phyloP scores from a whole-genome alignment of 2,888 invertebrate genomes.

The Pyralis farinalis region DNA sequence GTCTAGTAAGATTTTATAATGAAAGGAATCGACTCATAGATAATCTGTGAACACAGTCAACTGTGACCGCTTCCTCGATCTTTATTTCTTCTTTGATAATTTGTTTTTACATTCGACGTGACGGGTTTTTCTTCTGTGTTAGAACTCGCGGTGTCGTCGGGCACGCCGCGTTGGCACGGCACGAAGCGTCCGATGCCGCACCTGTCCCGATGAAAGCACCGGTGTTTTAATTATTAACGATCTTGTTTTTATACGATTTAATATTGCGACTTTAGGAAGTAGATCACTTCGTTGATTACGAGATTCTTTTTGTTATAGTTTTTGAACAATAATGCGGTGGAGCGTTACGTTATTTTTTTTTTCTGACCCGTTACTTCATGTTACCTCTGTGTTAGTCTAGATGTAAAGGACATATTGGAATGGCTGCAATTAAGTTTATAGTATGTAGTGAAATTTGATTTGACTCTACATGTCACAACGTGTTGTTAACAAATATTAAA shows the following conservation, averaged over 20 bases:
- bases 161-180: constrained; percentile 20
- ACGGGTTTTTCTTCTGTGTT: constrained; percentile 56
- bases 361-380: constrained; percentile 42
- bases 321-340: constrained; percentile 50
- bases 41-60: constrained; percentile 71
- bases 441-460: too few species aligned
- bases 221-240: constrained; percentile 70
- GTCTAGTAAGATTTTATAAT: constrained; percentile 51
- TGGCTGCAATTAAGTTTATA: constrained; percentile 12
- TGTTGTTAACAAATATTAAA: too few species aligned
- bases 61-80: constrained; percentile 77
- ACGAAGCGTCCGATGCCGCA: constrained; percentile 23
- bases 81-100: constrained; percentile 72
- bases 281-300: constrained; percentile 73
- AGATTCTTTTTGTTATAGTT: constrained; percentile 68
- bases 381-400: constrained; percentile 42
- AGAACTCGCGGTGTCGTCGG: constrained; percentile 51
- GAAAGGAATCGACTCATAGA: constrained; percentile 63
- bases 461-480: too few species aligned
- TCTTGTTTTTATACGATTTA: constrained; percentile 66
- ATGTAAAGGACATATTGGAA: constrained; percentile 43
- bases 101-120: constrained; percentile 70
- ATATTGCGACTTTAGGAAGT: constrained; percentile 71
- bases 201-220: constrained; percentile 61
- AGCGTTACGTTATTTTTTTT: constrained; percentile 54